Percentiles rank a stretch among this genome's conserved stretches.
phyloP scores from a whole-genome alignment of 2,797 vertebrate genomes.

The Clarias fuscus region DNA sequence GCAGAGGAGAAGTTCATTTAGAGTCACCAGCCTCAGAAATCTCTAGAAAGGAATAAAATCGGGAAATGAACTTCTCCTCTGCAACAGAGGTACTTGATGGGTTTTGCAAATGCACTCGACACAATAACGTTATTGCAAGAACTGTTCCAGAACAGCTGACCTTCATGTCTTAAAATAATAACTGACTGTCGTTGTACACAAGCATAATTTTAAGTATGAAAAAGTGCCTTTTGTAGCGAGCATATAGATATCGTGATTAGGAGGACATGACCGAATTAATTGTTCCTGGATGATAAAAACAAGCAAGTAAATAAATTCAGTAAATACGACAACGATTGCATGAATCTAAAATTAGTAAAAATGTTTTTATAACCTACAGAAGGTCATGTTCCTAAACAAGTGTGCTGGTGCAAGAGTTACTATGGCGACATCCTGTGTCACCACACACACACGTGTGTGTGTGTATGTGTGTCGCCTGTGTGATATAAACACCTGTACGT shows the following conservation, averaged over 20 bases:
- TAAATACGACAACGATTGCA: background rate
- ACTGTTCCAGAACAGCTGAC: too few species aligned
- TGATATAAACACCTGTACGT: conserved; percentile 29
- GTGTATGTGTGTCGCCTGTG: conserved; percentile 55
- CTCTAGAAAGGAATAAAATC: too few species aligned
- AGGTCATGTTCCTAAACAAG: background rate
- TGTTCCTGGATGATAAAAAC: background rate
- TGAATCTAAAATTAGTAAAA: background rate
- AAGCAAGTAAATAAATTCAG: background rate
- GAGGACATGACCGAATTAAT: background rate
- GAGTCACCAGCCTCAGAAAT: too few species aligned
- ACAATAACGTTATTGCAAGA: too few species aligned
- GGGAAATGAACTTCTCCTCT: too few species aligned
- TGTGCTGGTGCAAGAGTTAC: background rate
- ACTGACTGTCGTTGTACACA: too few species aligned
- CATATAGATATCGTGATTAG: background rate
- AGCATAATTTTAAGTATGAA: too few species aligned
- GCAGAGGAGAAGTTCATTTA: too few species aligned
- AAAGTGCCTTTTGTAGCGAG: background rate
- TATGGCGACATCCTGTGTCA: background rate
- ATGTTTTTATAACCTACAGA: background rate
- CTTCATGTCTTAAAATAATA: too few species aligned
- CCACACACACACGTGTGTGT: background rate
- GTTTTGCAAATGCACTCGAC: too few species aligned
- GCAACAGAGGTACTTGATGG: too few species aligned